Conservation (phyloP, 2,113 vertebrate genomes). For the Etia nguti region DNA sequence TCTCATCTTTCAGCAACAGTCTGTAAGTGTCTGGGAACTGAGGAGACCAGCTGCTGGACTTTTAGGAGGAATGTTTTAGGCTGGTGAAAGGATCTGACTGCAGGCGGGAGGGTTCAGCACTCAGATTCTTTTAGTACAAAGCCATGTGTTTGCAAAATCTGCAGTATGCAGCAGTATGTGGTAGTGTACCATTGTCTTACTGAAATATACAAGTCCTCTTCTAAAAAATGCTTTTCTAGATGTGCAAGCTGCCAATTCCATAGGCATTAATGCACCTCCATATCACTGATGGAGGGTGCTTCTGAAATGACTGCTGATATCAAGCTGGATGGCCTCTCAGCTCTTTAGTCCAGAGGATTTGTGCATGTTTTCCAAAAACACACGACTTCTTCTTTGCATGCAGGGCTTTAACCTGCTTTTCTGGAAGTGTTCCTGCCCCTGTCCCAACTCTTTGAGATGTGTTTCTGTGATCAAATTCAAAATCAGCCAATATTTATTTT, state of each 20-base stretch:
- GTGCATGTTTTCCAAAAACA: not conserved
- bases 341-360: not conserved
- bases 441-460: not conserved
- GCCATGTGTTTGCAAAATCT: not conserved
- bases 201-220: not conserved
- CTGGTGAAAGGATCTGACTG: not conserved
- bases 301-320: not conserved
- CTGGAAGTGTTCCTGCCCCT: not conserved
- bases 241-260: not conserved
- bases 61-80: not conserved
- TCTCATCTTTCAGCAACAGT: not conserved
- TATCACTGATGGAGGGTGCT: accelerated
- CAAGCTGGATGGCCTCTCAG: not conserved
- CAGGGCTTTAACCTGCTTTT: not conserved
- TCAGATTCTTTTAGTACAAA: not conserved
- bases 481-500: not conserved
- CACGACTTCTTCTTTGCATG: not conserved
- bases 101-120: not conserved
- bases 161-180: not conserved
- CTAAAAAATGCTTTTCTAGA: not conserved
- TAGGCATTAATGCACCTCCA: not conserved
- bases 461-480: not conserved
- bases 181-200: not conserved
- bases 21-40: not conserved
- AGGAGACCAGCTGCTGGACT: not conserved